phyloP scores from a whole-genome alignment of 2,113 vertebrate genomes.

The Melanostigma gelatinosum region DNA sequence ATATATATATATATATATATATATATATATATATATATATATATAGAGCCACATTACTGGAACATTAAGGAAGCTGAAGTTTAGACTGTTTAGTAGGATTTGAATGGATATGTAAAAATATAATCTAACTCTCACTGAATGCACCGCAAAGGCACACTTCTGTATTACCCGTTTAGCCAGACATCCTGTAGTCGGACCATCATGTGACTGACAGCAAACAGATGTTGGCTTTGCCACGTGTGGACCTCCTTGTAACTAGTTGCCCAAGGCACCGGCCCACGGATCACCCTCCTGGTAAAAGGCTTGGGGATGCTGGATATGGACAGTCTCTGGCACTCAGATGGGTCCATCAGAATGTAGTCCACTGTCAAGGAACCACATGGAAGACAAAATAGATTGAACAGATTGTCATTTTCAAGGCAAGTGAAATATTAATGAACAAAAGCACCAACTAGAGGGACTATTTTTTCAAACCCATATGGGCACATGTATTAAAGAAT shows the following conservation, averaged over 20 bases:
- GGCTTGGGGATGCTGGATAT: slow-evolving; percentile 82
- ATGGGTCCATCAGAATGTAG: slow-evolving; percentile 89
- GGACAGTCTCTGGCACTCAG: slow-evolving; percentile 86
- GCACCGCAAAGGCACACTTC: not conserved
- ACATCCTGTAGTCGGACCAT: slow-evolving; percentile 86
- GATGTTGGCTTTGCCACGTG: slow-evolving; percentile 85
- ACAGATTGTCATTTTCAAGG: not conserved
- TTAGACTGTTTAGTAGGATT: not conserved
- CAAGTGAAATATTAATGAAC: not conserved
- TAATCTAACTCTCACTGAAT: not conserved
- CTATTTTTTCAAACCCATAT: not conserved
- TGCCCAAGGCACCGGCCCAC: slow-evolving; percentile 90
- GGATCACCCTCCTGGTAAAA: slow-evolving; percentile 86
- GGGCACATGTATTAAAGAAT: not conserved
- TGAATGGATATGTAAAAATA: not conserved
- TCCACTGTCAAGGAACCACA: slow-evolving; percentile 83
- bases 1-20: too few species aligned
- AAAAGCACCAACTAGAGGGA: not conserved
- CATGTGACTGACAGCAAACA: slow-evolving; percentile 85
- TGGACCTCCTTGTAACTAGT: slow-evolving; percentile 71
- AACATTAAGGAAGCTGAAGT: not conserved
- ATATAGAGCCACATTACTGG: not conserved
- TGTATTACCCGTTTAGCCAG: slow-evolving; percentile 88
- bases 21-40: too few species aligned
- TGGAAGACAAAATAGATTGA: not conserved